These are phyloP conservation scores for Delphinapterus leucas DNA, from an alignment of 2,113 vertebrate genomes.

Conservation along the genomic window DNA sequence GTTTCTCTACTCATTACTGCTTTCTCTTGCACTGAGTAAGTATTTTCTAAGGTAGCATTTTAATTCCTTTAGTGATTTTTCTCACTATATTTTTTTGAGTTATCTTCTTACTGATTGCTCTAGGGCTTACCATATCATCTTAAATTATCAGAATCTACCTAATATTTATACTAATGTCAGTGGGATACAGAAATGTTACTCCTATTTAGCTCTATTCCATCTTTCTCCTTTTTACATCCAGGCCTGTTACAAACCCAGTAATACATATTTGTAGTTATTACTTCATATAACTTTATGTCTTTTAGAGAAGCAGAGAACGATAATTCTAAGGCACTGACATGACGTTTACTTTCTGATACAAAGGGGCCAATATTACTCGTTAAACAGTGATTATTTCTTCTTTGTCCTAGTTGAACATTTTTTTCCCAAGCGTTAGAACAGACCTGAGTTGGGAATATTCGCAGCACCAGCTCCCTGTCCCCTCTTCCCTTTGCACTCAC, in stretches of 20 bases:
- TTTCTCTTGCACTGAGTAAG: not conserved
- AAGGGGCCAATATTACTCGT: not conserved
- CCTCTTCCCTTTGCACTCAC: not conserved
- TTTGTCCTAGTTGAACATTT: not conserved
- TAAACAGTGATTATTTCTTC: not conserved
- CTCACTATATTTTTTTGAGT: not conserved
- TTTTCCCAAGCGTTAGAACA: not conserved
- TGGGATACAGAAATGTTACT: not conserved
- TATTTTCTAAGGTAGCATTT: not conserved
- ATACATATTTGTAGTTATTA: not conserved
- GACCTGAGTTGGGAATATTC: not conserved
- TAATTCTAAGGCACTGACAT: not conserved
- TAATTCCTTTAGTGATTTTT: not conserved
- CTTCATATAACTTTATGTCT: not conserved
- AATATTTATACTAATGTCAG: not conserved
- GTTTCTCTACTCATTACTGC: not conserved
- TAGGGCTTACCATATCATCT: not conserved
- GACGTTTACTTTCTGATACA: not conserved
- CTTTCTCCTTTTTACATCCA: not conserved
- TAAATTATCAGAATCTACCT: not conserved
- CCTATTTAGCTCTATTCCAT: not conserved
- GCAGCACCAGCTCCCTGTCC: not conserved
- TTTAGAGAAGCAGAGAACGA: not conserved
- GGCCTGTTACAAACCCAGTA: not conserved
- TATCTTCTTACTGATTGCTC: not conserved